Conservation (phyloP, 2,113 vertebrate genomes). For the Nerophis lumbriciformis region DNA sequence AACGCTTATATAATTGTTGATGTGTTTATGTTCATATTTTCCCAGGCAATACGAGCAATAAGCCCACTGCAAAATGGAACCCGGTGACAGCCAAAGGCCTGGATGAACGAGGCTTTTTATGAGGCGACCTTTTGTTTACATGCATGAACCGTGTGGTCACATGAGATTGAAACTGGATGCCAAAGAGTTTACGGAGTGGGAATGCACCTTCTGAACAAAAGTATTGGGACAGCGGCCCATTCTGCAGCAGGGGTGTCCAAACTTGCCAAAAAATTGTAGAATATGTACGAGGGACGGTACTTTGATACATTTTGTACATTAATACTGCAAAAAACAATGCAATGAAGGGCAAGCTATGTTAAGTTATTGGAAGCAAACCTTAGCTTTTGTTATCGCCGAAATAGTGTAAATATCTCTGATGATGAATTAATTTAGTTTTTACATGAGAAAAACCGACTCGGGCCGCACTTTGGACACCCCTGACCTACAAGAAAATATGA, state of each 20-base stretch:
- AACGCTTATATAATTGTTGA: background rate
- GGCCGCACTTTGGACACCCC: no score
- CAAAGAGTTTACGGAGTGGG: slow-evolving; percentile 64
- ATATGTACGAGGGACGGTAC: no score
- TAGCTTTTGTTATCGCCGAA: no score
- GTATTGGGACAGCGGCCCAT: background rate
- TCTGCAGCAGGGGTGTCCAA: background rate
- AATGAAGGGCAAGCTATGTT: no score
- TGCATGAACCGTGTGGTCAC: slow-evolving; percentile 33
- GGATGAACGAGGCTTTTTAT: slow-evolving; percentile 75
- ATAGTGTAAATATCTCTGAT: no score
- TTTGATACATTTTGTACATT: no score
- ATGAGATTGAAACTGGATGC: slow-evolving; percentile 54
- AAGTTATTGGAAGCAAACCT: no score
- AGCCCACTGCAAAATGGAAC: slow-evolving; percentile 77
- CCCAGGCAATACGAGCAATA: slow-evolving; percentile 74
- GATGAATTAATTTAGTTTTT: no score
- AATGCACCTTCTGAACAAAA: background rate
- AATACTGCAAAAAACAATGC: no score
- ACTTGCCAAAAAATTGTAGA: no score
- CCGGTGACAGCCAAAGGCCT: slow-evolving; percentile 72
- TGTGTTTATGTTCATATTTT: slow-evolving; percentile 18
- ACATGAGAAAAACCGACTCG: no score
- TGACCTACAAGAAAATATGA: no score
- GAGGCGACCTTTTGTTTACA: slow-evolving; percentile 51